Evolutionary conservation across 2,888 invertebrate species (phyloP).

Genomic region (Pristionchus maxplancki): DNA sequence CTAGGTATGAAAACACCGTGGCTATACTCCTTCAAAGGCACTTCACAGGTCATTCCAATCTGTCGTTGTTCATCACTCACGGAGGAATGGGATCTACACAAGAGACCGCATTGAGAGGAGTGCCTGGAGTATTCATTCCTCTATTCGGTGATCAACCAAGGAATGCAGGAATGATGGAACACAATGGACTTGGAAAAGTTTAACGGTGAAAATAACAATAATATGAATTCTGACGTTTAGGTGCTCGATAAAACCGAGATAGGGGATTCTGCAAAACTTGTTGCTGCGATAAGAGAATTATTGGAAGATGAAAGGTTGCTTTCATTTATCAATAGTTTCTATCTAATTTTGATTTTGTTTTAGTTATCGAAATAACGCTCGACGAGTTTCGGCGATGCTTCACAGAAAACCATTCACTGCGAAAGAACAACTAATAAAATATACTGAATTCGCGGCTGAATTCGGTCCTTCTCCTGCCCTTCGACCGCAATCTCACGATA

Average conservation of each 20-base stretch:
- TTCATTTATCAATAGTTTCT: not conserved
- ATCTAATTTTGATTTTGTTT: not conserved
- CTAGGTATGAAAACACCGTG: not conserved
- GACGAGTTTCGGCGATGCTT: conserved; percentile 13
- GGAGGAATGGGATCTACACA: conserved; percentile 35
- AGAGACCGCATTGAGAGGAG: conserved; percentile 26
- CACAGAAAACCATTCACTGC: conserved; percentile 54
- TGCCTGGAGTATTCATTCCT: conserved; percentile 12
- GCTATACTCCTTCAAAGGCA: too few species aligned
- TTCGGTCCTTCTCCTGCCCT: conserved; percentile 47
- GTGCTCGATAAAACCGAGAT: conserved; percentile 15
- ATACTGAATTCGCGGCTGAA: conserved; percentile 58
- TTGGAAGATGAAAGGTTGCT: not conserved
- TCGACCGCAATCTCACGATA: conserved; percentile 39
- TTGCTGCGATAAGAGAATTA: conserved; percentile 12
- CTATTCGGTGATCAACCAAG: conserved; percentile 42
- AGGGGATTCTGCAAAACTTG: not conserved
- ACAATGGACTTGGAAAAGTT: conserved; percentile 31
- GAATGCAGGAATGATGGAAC: conserved; percentile 46
- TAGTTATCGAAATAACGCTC: conserved; percentile 12
- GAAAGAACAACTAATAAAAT: conserved; percentile 53
- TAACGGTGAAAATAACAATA: too few species aligned
- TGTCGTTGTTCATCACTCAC: conserved; percentile 23
- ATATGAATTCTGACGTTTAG: not conserved
- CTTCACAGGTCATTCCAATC: not conserved